phyloP scores from a whole-genome alignment of 2,113 vertebrate species.

The Syngnathoides biaculeatus region DNA sequence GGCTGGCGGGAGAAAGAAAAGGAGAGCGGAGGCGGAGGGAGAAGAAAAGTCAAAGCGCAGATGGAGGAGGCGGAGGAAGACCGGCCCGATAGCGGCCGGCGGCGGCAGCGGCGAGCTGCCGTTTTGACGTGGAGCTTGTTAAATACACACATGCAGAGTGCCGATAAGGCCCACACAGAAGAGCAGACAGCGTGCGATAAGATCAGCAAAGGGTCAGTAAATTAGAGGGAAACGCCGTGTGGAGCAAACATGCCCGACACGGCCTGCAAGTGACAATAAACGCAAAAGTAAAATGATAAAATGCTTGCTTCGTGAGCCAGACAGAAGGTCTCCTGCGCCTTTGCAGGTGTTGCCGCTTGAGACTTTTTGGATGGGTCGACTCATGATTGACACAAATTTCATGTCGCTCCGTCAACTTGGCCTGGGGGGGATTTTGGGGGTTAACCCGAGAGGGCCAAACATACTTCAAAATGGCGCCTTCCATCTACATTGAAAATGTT shows the following conservation, averaged over 20 bases:
- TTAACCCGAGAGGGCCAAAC: neutral
- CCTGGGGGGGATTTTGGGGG: neutral
- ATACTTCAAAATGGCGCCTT: too few species aligned
- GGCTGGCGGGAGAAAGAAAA: slow-evolving; percentile 40
- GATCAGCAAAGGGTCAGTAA: slow-evolving; percentile 28
- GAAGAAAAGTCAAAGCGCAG: slow-evolving; percentile 38
- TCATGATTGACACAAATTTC: neutral
- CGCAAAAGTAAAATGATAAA: neutral
- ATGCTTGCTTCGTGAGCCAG: neutral
- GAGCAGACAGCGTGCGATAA: slow-evolving; percentile 25
- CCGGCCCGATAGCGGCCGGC: slow-evolving; percentile 24
- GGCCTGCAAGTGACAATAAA: neutral
- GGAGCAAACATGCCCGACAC: slow-evolving; percentile 19
- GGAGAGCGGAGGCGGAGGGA: slow-evolving; percentile 14
- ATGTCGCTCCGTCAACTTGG: neutral
- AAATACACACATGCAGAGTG: neutral
- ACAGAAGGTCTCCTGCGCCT: neutral
- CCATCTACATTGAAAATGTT: too few species aligned
- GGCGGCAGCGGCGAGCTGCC: slow-evolving; percentile 28
- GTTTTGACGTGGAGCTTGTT: slow-evolving; percentile 23
- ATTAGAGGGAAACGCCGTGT: slow-evolving; percentile 28
- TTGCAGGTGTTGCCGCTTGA: neutral
- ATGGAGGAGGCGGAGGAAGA: slow-evolving; percentile 19
- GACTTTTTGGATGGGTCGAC: neutral
- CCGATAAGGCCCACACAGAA: slow-evolving; percentile 48